phyloP scores from a whole-genome alignment of 2,113 vertebrate genomes.

The Lepus americanus region DNA sequence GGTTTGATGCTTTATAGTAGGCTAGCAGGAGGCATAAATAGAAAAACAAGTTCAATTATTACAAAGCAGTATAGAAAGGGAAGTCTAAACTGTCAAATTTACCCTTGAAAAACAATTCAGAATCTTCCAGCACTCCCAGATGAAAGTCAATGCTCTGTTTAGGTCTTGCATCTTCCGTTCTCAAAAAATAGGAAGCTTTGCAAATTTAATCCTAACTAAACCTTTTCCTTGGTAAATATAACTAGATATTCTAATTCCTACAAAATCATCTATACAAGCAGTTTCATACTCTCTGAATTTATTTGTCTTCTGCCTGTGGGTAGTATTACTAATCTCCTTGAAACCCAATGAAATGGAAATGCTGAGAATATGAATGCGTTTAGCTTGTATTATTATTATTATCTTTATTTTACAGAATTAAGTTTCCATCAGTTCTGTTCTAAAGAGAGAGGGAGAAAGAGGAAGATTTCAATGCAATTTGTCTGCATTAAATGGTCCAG shows the following conservation, averaged over 20 bases:
- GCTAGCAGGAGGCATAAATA: background rate
- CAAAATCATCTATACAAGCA: conserved; percentile 39
- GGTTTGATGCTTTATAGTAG: background rate
- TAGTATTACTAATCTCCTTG: conserved; percentile 13
- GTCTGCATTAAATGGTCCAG: background rate
- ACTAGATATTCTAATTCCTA: conserved; percentile 11
- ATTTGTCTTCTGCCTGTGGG: conserved; percentile 45
- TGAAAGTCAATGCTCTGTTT: background rate
- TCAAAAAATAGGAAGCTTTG: conserved; percentile 10
- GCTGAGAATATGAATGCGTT: conserved; percentile 42
- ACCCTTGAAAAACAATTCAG: background rate
- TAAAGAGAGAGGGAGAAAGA: background rate
- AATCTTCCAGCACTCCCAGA: background rate
- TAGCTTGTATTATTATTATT: background rate
- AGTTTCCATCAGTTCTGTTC: conserved; percentile 49
- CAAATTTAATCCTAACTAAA: conserved; percentile 38
- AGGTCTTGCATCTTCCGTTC: background rate
- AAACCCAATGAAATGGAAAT: conserved; percentile 45
- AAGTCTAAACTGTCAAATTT: background rate
- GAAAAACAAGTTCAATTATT: background rate
- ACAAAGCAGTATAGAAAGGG: background rate
- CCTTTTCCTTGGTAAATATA: background rate
- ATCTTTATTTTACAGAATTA: conserved; percentile 61
- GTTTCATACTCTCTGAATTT: conserved; percentile 41
- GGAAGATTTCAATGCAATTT: background rate